Base-by-base conservation (phyloP, 2,888 invertebrate genomes). In the Ormyrus nitidulus region DNA sequence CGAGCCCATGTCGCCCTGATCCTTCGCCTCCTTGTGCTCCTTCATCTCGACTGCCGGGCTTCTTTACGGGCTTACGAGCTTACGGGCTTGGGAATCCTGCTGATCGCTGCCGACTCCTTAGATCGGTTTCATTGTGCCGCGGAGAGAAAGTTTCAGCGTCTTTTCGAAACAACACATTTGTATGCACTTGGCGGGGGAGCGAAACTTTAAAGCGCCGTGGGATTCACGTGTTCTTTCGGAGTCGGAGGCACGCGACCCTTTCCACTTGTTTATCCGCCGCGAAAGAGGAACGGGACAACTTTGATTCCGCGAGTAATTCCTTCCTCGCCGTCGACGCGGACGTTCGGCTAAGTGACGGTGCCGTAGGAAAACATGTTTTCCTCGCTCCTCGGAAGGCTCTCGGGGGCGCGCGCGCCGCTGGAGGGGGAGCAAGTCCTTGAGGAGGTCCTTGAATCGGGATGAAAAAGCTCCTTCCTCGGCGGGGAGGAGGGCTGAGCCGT, bases 1-100 rank as follows among this genome's bases (percentile, higher is more conserved):
- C 86, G 87, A 86, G 79, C 88, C 88, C 71, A 58, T 70, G 58
- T 85, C 81, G 56, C 49, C 64, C 58, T 65, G 58, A 13, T 79
- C 73, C 53, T 80, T 81, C 62, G 87, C 84, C 72, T 84, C 83
- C 72, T 87, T 87, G 86, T 88, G 88, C 77, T 88, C 88, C 85
- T 88, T 88, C 88, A 88, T 88, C 19, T 2, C 77, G 64, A 7
- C 6, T n/a, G 9, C 3, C 34, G 34, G 34, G 3, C 3, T 34
- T 1, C 34, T 34, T 34, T 34, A 0, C 34, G 34, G 34, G 34
- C 34, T 34, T 34, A 0, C 34, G 34, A 4, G 34, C 34, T 34
- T 34, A 19, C 19, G 19, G 19, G 19, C 19, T 19, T 34, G 34
- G 34, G 34, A 4, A 34, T 34, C 34, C 34, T 34, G 34, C 2